Percentiles rank a stretch among this genome's conserved stretches.
phyloP scores from a whole-genome alignment of 2,113 vertebrate species.

The Trematocara variabile region DNA sequence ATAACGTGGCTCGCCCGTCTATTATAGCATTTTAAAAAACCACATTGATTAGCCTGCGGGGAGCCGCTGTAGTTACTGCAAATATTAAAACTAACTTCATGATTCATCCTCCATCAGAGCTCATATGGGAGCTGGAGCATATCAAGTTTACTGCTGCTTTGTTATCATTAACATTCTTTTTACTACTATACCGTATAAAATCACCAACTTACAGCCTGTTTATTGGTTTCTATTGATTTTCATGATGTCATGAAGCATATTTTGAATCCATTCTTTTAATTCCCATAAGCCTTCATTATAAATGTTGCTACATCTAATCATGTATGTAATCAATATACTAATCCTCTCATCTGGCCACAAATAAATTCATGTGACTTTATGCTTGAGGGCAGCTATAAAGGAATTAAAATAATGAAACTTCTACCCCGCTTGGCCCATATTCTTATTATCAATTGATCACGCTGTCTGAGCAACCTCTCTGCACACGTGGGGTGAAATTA shows the following conservation, averaged over 20 bases:
- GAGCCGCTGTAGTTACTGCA: neutral
- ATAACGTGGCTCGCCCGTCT: neutral
- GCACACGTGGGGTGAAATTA: slow-evolving; percentile 21
- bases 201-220: neutral
- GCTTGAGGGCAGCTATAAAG: slow-evolving; percentile 31
- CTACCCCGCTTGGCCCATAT: neutral
- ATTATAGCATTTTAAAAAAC: neutral
- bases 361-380: slow-evolving; percentile 18
- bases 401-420: slow-evolving; percentile 54
- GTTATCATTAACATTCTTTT: neutral
- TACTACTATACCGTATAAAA: neutral
- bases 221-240: neutral
- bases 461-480: neutral
- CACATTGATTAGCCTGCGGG: neutral
- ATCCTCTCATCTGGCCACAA: slow-evolving; percentile 25
- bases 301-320: slow-evolving; percentile 24
- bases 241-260: neutral
- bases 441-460: slow-evolving; percentile 40
- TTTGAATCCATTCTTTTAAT: neutral
- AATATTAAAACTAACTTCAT: neutral
- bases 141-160: neutral
- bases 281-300: slow-evolving; percentile 10
- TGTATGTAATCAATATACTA: slow-evolving; percentile 35
- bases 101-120: neutral
- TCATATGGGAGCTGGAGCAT: neutral